phyloP scores from a whole-genome alignment of 2,888 invertebrate species.

The Strigamia crassipes region DNA sequence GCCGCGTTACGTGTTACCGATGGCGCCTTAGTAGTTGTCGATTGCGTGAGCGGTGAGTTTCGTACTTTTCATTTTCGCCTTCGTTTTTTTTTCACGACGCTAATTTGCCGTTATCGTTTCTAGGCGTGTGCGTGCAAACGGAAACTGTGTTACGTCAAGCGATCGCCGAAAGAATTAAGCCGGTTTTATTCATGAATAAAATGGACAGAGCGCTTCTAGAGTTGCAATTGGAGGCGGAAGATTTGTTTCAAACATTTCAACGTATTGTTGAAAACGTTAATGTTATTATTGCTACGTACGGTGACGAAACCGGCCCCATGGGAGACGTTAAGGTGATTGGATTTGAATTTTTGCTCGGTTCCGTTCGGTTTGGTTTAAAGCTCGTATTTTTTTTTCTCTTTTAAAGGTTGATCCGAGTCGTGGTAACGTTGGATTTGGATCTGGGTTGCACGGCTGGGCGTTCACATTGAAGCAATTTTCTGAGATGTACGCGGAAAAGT shows the following conservation, averaged over 20 bases:
- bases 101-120: background rate
- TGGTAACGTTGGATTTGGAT: conserved; percentile 99
- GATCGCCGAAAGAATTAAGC: conserved; percentile 99
- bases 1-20: conserved; percentile 99
- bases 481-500: conserved; percentile 98
- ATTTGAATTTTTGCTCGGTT: too few species aligned
- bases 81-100: too few species aligned
- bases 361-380: too few species aligned
- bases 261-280: conserved; percentile 99
- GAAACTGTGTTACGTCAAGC: conserved; percentile 99
- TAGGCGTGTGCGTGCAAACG: conserved; percentile 99
- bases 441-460: conserved; percentile 99
- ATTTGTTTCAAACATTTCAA: conserved; percentile 98
- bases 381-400: too few species aligned
- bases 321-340: conserved; percentile 97
- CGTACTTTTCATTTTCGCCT: too few species aligned
- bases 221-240: conserved; percentile 93
- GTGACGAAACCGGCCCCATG: conserved; percentile 97
- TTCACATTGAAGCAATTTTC: conserved; percentile 99
- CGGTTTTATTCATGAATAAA: conserved; percentile 99
- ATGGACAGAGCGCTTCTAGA: conserved; percentile 99
- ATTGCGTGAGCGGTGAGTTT: conserved; percentile 96
- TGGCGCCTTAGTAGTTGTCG: conserved; percentile 98
- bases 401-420: conserved; percentile 92
- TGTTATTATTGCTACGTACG: conserved; percentile 99